Percentiles rank a stretch among this genome's conserved stretches.
Conservation (phyloP, 2,797 vertebrate genomes). For the Melanotaenia pygmaea region DNA sequence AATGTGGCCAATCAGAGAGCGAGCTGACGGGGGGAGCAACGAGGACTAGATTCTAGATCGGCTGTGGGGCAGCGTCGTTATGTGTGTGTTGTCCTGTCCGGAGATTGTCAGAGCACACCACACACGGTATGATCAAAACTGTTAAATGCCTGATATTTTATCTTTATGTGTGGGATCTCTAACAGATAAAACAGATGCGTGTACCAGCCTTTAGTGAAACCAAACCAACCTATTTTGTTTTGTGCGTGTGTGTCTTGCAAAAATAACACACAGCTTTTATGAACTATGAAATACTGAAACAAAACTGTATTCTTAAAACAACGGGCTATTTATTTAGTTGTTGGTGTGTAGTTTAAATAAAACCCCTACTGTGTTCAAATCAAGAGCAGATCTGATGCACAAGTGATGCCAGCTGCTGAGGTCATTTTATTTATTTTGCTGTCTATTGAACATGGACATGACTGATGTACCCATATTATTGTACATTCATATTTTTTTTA, state of each 20-base stretch:
- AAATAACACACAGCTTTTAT: not conserved
- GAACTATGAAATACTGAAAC: not conserved
- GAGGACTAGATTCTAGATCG: no score
- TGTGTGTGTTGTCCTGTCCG: no score
- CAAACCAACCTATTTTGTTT: not conserved
- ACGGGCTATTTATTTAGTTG: not conserved
- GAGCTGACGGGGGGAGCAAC: no score
- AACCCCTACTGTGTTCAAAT: constrained; percentile 4
- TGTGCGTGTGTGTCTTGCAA: no score
- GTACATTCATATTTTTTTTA: not conserved
- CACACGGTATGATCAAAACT: no score
- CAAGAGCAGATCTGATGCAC: constrained; percentile 6
- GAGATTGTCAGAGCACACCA: no score
- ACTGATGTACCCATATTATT: constrained; percentile 13
- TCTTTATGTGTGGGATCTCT: no score
- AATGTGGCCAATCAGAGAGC: no score
- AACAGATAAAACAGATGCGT: no score
- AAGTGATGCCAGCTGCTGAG: constrained; percentile 23
- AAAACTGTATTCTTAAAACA: constrained; percentile 15
- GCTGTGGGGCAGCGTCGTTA: no score
- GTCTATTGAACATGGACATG: not conserved
- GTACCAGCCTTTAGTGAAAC: not conserved
- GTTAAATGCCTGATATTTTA: no score
- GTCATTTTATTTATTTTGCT: constrained; percentile 1
- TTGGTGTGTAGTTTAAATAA: constrained; percentile 1